These are phyloP conservation scores for Autographa pulchrina DNA, from an alignment of 2,888 invertebrate genomes.

Conservation along the genomic window DNA sequence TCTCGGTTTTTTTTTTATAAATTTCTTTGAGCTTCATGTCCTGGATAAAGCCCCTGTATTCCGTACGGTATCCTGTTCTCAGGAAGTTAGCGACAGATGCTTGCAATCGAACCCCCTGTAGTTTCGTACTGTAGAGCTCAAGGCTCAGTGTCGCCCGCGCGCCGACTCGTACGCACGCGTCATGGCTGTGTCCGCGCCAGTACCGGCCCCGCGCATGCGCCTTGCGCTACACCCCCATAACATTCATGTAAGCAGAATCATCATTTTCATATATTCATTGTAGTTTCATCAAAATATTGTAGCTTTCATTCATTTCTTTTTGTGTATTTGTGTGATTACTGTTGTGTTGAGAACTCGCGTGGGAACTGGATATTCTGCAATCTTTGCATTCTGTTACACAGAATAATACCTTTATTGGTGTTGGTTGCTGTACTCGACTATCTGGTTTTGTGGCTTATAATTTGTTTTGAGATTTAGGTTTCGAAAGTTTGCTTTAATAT, in stretches of 20 bases:
- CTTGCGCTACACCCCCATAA: conserved; percentile 84
- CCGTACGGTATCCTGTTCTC: conserved; percentile 22
- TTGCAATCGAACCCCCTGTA: conserved; percentile 52
- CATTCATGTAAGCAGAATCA: conserved; percentile 80
- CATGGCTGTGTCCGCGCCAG: conserved; percentile 71
- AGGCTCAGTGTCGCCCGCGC: conserved; percentile 59
- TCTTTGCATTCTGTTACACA: conserved; percentile 78
- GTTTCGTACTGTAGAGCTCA: conserved; percentile 15
- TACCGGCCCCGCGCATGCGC: conserved; percentile 82
- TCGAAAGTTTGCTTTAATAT: conserved; percentile 24
- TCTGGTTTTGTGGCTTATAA: conserved; percentile 43
- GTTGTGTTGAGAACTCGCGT: conserved; percentile 64
- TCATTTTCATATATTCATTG: conserved; percentile 16
- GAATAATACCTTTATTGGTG: conserved; percentile 69
- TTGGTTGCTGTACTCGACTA: conserved; percentile 52
- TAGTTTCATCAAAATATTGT: conserved; percentile 8
- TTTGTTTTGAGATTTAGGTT: conserved; percentile 22
- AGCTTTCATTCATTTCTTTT: conserved; percentile 33
- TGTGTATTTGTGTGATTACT: conserved; percentile 37
- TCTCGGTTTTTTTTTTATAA: neutral
- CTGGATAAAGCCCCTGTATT: conserved; percentile 30
- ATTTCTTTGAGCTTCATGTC: conserved; percentile 9
- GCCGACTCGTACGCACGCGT: conserved; percentile 70
- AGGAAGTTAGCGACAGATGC: conserved; percentile 60
- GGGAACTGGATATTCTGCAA: conserved; percentile 84